A percentile compares a stretch with the other conserved stretches of the same genome.
Evolutionary conservation across 2,888 invertebrate species (phyloP).

Genomic region (Sesia bembeciformis): DNA sequence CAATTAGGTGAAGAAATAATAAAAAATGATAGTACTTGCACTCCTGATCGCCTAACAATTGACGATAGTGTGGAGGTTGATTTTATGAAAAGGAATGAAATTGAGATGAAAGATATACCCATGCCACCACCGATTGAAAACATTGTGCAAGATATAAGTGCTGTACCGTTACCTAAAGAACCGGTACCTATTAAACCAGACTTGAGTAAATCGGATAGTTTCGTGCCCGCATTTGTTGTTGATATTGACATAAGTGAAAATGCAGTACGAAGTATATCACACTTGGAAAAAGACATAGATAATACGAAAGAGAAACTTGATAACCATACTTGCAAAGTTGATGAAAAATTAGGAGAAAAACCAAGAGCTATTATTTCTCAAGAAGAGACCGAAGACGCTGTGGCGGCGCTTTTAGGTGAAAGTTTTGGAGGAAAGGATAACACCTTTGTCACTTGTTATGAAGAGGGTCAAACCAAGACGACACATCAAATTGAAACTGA

Average conservation of each 20-base stretch:
- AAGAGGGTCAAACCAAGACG: constrained; percentile 61
- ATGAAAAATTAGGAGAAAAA: constrained; percentile 81
- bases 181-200: constrained; percentile 37
- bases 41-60: constrained; percentile 15
- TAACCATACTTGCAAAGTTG: constrained; percentile 41
- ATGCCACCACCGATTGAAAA: constrained; percentile 54
- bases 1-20: constrained; percentile 22
- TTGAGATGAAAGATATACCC: constrained; percentile 54
- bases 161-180: constrained; percentile 57
- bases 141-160: constrained; percentile 50
- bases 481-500: constrained; percentile 58
- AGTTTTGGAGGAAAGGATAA: constrained; percentile 81
- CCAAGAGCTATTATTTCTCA: constrained; percentile 89
- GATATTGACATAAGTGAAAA: constrained; percentile 78
- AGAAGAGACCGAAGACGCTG: constrained; percentile 94
- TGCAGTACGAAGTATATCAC: constrained; percentile 86
- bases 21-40: constrained; percentile 13
- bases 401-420: constrained; percentile 89
- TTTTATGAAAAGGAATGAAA: constrained; percentile 33
- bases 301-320: constrained; percentile 44
- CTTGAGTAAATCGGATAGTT: constrained; percentile 63
- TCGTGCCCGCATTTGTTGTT: constrained; percentile 77
- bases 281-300: constrained; percentile 46
- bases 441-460: constrained; percentile 72
- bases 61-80: constrained; percentile 31